Base-by-base conservation (phyloP, 2,888 invertebrate genomes). In the Aphidius colemani region DNA sequence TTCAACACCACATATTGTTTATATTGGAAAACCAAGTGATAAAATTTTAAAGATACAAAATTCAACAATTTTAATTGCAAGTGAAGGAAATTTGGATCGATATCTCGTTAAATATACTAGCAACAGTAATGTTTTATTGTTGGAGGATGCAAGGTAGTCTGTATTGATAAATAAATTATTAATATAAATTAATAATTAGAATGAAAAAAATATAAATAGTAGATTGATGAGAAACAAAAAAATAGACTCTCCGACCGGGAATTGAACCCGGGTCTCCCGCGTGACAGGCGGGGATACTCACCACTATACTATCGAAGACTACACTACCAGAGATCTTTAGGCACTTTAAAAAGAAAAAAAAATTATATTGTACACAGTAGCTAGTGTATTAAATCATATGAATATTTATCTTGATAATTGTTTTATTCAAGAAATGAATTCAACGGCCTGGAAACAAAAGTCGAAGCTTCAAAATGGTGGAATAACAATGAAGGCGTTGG, bases 381-480 rank as follows among this genome's bases (percentile, higher is more conserved):
- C 13, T 40, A 18, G 13, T 18, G 2, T 18, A 2, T 18, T 18
- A 2, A 18, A 18, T 50, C 44, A 13, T 43, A 10, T n/a, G n/a
- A 10, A 43, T 49, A 46, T 64, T 10, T 39, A 55, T 45, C 13
- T 46, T 56, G 7, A 13, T 8, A 8, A 40, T 53, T 45, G 41
- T 48, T 30, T 30, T 30, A 53, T 66, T 63, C 1, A 56, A 80
- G 80, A 66, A 74, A 75, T 62, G 76, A 77, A 49, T 71, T 77
- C 9, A 49, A 58, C 5, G 76, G 73, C 18, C 61, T 80, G 10
- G 74, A 76, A 61, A 66, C 41, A 2, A 72, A 71, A 64, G 74
- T 80, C 3, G 73, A 76, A 58, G 76, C 75, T 41, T 80, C 80
- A 0, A 75, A 70, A 61, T 78, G 73, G 74, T 80, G 80, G 79